These are phyloP conservation scores for Cryptophagus acutangulus DNA, from an alignment of 2,888 invertebrate genomes.

Conservation along the genomic window DNA sequence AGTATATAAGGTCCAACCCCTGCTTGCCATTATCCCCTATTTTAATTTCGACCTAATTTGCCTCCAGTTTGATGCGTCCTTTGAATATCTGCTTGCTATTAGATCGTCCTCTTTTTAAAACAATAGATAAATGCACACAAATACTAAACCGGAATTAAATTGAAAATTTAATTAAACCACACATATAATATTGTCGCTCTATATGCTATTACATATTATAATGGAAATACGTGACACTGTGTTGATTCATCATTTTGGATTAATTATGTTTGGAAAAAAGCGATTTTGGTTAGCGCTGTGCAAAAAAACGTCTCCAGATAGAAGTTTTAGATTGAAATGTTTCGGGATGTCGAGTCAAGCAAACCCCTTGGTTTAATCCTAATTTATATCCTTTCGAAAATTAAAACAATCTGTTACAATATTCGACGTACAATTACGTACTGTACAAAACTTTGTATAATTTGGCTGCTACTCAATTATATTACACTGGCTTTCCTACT, in stretches of 20 bases:
- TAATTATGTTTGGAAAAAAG: background rate
- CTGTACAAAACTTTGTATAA: conserved; percentile 26
- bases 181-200: no score
- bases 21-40: background rate
- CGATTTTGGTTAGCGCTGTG: background rate
- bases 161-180: conserved; percentile 7
- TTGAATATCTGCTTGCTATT: conserved; percentile 3
- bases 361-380: conserved; percentile 25
- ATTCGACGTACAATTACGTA: conserved; percentile 29
- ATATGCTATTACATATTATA: no score
- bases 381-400: conserved; percentile 31
- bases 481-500: conserved; percentile 1
- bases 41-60: conserved; percentile 5
- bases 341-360: conserved; percentile 7
- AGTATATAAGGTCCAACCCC: background rate
- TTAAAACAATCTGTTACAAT: conserved; percentile 34
- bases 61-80: conserved; percentile 2
- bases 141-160: conserved; percentile 3
- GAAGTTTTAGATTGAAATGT: conserved; percentile 9
- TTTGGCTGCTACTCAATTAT: conserved; percentile 19
- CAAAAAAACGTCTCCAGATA: conserved; percentile 6
- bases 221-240: background rate
- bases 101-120: conserved; percentile 3
- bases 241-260: background rate
- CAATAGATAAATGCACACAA: conserved; percentile 3